Evolutionary conservation across 2,113 vertebrate species (phyloP), one percentile per base, ranked within the genome.

Genomic region (Corythaixoides concolor): DNA sequence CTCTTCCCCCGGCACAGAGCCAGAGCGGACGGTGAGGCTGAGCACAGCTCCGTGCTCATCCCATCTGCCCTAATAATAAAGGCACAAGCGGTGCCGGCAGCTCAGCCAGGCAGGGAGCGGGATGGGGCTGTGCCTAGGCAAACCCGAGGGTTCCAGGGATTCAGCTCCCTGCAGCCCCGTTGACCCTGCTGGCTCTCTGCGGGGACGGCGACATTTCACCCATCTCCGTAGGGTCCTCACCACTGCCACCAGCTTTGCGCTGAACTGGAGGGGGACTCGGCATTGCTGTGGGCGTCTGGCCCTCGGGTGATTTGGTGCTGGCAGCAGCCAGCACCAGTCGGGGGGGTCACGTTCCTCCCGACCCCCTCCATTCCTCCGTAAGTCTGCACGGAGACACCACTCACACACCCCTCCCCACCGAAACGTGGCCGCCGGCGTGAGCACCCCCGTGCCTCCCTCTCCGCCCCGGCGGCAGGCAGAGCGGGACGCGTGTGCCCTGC

Each of bases 331-430:
- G 33, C 41, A 35, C 4, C 33, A 20, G 0, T 4, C 0, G 2
- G 7, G 39, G 39, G 35, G 5, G 37, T 28, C 66, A 53, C 23
- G 33, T 30, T 45, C 50, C 23, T 59, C 52, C 45, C 2, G 4
- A 10, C 22, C 4, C 26, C 3, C n/a, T 81, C 49, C 0, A 0
- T 45, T 17, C n/a, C 23, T 5, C 35, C 4, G 0, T 4, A 21
- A 9, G 7, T 62, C 70, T 2, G 15, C 52, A 22, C 0, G 21
- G 85, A 76, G 53, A 17, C 32, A 4, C 16, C 3, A 22, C 76
- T 53, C 72, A 39, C 50, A 12, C 30, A 18, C 41, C 37, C 41
- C 55, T 79, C 23, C 28, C 33, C 1, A 1, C 12, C 4, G 2
- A 60, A 52, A 64, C 0, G 0, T 2, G 33, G 15, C 15, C 3